These are phyloP conservation scores for Spodoptera littoralis DNA, from an alignment of 2,888 invertebrate species.

Conservation along the genomic window DNA sequence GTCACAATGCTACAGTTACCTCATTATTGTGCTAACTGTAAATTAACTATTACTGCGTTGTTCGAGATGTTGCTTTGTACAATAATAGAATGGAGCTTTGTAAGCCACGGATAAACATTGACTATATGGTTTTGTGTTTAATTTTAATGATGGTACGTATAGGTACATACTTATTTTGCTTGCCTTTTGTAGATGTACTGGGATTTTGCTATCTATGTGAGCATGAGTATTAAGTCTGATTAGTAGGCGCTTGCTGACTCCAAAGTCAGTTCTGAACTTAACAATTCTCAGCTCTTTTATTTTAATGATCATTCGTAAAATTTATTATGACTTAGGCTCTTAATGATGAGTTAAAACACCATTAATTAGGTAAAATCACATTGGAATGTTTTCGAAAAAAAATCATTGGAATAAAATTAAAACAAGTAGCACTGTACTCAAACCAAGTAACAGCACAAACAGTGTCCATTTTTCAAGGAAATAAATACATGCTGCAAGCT, in stretches of 20 bases:
- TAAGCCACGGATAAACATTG: not conserved
- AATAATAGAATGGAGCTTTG: constrained; percentile 5
- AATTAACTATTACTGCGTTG: constrained; percentile 53
- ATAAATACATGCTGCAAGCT: constrained; percentile 14
- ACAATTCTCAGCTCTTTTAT: too few species aligned
- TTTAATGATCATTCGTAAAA: too few species aligned
- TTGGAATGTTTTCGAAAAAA: not conserved
- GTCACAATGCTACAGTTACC: constrained; percentile 73
- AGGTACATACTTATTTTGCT: too few species aligned
- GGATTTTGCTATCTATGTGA: too few species aligned
- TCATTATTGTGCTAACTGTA: constrained; percentile 70
- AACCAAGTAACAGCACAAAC: constrained; percentile 9
- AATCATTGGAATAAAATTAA: not conserved
- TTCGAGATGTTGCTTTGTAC: constrained; percentile 28
- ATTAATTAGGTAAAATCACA: too few species aligned
- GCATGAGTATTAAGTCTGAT: too few species aligned
- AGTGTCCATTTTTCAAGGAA: constrained; percentile 21
- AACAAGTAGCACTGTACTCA: not conserved
- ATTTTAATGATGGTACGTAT: not conserved
- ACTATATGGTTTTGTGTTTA: not conserved
- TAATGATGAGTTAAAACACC: too few species aligned
- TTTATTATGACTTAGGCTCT: too few species aligned
- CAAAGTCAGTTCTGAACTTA: too few species aligned
- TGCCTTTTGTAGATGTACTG: too few species aligned
- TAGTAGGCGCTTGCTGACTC: too few species aligned